Conservation (phyloP, 2,797 vertebrate genomes). For the Gallinago stenura region DNA sequence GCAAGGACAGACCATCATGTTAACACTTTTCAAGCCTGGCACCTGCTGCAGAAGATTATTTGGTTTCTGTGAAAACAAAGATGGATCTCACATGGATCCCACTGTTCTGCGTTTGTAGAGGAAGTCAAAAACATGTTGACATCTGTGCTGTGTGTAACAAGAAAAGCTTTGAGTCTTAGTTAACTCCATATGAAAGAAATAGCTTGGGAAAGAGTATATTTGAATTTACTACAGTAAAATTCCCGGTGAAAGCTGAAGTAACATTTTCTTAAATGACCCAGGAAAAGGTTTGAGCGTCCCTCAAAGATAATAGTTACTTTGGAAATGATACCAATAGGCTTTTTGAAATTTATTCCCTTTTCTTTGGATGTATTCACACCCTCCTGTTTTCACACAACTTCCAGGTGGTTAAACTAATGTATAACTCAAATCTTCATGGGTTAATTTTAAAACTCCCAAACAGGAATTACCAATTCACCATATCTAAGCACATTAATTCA, state of each 20-base stretch:
- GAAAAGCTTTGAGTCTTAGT: not conserved
- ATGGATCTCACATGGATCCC: fast-evolving
- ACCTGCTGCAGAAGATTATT: not conserved
- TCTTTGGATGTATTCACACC: not conserved
- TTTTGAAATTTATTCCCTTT: not conserved
- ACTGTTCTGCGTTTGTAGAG: not conserved
- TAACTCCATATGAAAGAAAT: not conserved
- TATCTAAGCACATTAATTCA: not conserved
- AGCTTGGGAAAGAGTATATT: not conserved
- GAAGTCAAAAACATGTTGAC: not conserved
- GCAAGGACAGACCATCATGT: fast-evolving
- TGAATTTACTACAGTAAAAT: not conserved
- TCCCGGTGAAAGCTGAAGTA: not conserved
- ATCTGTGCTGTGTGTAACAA: not conserved
- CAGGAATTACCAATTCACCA: not conserved
- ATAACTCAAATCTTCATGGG: not conserved
- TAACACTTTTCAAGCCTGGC: not conserved
- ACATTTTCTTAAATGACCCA: not conserved
- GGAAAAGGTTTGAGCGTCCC: not conserved
- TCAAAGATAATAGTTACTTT: not conserved
- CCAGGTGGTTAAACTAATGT: not conserved
- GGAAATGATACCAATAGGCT: not conserved
- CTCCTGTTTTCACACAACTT: not conserved
- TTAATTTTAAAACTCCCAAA: not conserved
- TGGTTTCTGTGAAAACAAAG: not conserved